phyloP scores from a whole-genome alignment of 2,888 invertebrate genomes.

The Prosopocoilus inquinatus region DNA sequence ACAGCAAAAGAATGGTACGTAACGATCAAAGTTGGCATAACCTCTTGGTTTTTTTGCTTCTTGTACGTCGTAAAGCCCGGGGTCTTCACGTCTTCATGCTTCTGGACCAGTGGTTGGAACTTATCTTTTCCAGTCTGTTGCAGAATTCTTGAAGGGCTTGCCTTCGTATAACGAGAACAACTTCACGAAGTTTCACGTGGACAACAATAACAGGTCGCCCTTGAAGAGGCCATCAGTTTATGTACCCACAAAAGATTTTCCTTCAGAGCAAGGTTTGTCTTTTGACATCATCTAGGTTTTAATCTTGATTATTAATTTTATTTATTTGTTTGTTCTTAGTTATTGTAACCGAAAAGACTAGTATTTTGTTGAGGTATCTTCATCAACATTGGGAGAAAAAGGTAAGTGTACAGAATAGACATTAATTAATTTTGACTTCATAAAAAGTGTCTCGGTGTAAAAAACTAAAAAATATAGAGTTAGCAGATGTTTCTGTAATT shows the following conservation, averaged over 20 bases:
- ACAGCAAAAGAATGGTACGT: no score
- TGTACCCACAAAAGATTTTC: slow-evolving; percentile 88
- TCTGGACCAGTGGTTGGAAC: no score
- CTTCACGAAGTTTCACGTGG: slow-evolving; percentile 87
- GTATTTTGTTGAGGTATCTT: slow-evolving; percentile 87
- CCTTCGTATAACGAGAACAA: slow-evolving; percentile 90
- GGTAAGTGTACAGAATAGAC: slow-evolving; percentile 48
- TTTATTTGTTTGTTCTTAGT: slow-evolving; percentile 62
- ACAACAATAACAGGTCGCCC: slow-evolving; percentile 77
- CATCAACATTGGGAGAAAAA: slow-evolving; percentile 97
- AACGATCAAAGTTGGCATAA: no score
- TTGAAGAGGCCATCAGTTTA: slow-evolving; percentile 88
- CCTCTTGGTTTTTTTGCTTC: no score
- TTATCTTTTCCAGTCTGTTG: slow-evolving; percentile 67
- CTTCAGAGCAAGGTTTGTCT: slow-evolving; percentile 83
- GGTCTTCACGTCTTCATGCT: no score
- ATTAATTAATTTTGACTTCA: slow-evolving; percentile 6
- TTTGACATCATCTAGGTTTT: slow-evolving; percentile 7
- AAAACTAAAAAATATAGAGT: no score
- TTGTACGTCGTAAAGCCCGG: no score
- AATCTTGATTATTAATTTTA: not conserved
- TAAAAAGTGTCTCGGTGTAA: no score
- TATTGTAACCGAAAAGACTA: slow-evolving; percentile 94
- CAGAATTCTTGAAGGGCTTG: slow-evolving; percentile 87
- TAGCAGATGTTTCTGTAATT: no score